Evolutionary conservation across 2,888 invertebrate genomes (phyloP).

Genomic region (Uropetala carovei): DNA sequence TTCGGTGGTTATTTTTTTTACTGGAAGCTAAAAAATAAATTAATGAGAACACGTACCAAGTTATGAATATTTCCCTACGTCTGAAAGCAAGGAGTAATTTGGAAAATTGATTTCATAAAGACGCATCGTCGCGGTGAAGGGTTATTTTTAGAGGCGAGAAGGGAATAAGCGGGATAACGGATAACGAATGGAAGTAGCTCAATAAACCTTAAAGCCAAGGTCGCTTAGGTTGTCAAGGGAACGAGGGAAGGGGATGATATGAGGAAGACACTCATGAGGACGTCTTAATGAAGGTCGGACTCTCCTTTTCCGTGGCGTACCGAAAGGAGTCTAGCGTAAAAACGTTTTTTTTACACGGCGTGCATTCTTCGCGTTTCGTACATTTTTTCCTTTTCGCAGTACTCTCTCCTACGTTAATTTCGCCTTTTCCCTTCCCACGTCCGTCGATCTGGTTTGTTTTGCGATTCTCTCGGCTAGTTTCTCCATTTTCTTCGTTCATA

Average conservation of each 20-base stretch:
- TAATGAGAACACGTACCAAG: no score
- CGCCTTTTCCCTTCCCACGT: neutral
- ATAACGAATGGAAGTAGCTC: neutral
- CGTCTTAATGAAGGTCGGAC: conserved; percentile 6
- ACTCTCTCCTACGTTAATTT: neutral
- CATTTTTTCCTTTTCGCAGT: neutral
- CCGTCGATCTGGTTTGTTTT: conserved; percentile 14
- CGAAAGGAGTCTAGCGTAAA: neutral
- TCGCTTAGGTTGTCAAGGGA: neutral
- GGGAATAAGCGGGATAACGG: neutral
- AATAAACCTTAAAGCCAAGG: neutral
- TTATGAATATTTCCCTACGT: no score
- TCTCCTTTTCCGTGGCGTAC: neutral
- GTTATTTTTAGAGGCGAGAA: no score
- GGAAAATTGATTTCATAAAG: no score
- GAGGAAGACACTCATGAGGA: neutral
- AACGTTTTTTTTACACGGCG: neutral
- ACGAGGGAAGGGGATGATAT: neutral
- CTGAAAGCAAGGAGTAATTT: no score
- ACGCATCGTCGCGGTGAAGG: no score
- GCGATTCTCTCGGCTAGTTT: neutral
- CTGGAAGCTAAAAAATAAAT: no score
- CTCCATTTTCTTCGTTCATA: neutral
- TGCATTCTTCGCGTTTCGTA: neutral
- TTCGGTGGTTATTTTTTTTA: no score